These are phyloP conservation scores for Drosophila sproati DNA, from an alignment of 1,140 invertebrate genomes.

Conservation along the genomic window DNA sequence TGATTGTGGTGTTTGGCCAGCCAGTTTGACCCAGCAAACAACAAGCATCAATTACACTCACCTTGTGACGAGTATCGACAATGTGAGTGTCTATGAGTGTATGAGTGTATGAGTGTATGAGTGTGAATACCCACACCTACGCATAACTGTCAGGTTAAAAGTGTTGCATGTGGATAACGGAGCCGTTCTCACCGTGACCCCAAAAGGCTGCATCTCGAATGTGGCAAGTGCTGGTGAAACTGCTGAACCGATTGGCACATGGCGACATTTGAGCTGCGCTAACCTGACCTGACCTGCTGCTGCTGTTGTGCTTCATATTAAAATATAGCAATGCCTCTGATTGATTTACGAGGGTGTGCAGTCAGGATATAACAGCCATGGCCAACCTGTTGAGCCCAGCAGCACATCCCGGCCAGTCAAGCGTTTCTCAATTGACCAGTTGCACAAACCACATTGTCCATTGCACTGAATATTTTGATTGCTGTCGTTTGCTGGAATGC, in stretches of 20 bases:
- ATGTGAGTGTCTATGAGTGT: background rate
- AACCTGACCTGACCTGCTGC: conserved; percentile 3
- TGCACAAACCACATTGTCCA: no score
- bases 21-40: conserved; percentile 28
- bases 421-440: conserved; percentile 16
- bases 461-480: no score
- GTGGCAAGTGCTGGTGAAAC: conserved; percentile 1
- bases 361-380: background rate
- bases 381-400: conserved; percentile 39
- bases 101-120: background rate
- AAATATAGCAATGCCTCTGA: conserved; percentile 69
- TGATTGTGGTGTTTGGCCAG: conserved; percentile 44
- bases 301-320: conserved; percentile 57
- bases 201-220: conserved; percentile 16
- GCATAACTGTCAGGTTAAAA: conserved; percentile 1
- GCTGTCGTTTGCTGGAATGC: no score
- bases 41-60: conserved; percentile 42
- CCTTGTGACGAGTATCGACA: conserved; percentile 10
- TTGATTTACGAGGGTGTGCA: conserved; percentile 67
- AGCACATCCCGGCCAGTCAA: conserved; percentile 40
- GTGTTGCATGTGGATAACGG: conserved; percentile 45
- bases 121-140: background rate
- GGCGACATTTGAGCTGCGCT: background rate
- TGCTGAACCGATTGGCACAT: background rate
- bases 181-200: conserved; percentile 22